These are phyloP conservation scores for Apamea monoglypha DNA, from an alignment of 2,888 invertebrate genomes.

Conservation along the genomic window DNA sequence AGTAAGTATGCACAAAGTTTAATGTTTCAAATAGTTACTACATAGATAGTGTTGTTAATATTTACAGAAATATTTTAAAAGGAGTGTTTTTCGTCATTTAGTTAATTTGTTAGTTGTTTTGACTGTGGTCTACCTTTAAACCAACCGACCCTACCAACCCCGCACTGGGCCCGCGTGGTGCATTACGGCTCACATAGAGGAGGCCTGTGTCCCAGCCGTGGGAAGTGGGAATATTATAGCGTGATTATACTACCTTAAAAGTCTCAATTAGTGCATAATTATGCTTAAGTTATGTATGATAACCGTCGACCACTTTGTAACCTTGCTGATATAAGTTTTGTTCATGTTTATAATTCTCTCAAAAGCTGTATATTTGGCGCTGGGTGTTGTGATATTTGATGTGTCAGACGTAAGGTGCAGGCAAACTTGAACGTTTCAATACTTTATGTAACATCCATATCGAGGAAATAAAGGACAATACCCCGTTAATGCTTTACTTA, in stretches of 20 bases:
- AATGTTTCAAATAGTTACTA: background rate
- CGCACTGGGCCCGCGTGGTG: too few relatives aligned
- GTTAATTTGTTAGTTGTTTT: background rate
- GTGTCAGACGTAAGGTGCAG: conserved; percentile 12
- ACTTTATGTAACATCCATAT: background rate
- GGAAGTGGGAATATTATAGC: too few relatives aligned
- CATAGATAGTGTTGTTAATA: background rate
- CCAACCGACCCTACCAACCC: too few relatives aligned
- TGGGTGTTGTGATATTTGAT: conserved; percentile 1
- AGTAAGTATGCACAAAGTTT: conserved; percentile 73
- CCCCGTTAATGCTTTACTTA: background rate
- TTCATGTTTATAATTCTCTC: background rate
- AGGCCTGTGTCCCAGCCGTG: too few relatives aligned
- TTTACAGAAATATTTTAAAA: background rate
- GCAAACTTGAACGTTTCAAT: conserved; percentile 10
- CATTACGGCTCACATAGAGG: too few relatives aligned
- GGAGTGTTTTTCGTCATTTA: background rate
- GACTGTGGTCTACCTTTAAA: background rate
- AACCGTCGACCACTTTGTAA: background rate
- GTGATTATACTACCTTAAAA: background rate
- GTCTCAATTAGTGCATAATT: background rate
- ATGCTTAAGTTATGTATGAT: background rate
- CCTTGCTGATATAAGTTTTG: background rate
- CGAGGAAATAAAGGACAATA: background rate
- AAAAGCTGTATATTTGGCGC: background rate